Conservation (phyloP, 2,113 vertebrate species). For the Hippopotamus amphibius region DNA sequence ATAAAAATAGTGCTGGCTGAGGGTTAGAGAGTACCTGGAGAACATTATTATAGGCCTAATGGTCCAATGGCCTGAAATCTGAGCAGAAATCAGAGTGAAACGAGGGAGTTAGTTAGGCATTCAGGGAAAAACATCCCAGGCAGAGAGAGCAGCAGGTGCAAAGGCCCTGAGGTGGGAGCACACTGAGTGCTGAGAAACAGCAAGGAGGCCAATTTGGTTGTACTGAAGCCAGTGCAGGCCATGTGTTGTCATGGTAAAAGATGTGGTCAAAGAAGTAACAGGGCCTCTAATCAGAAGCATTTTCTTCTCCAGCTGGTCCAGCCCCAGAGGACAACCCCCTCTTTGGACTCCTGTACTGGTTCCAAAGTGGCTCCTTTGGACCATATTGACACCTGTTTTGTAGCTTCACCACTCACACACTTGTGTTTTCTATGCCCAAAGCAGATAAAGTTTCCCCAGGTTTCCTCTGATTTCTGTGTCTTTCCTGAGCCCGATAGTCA, state of each 20-base stretch:
- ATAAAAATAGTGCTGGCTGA: background rate
- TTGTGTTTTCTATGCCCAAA: background rate
- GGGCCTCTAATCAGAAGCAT: background rate
- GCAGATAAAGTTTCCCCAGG: background rate
- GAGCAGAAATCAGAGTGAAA: background rate
- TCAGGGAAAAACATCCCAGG: background rate
- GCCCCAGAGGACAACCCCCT: background rate
- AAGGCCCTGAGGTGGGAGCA: background rate
- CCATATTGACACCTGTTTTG: background rate
- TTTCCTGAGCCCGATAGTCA: background rate
- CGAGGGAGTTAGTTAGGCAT: background rate
- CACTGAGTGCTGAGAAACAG: background rate
- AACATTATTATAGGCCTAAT: background rate
- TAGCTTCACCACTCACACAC: background rate
- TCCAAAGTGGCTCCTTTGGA: background rate
- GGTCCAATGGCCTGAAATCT: background rate
- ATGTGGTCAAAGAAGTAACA: background rate
- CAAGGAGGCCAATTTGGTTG: background rate
- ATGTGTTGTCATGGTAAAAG: background rate
- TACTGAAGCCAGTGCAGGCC: background rate
- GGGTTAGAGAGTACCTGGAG: background rate
- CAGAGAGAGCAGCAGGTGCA: background rate
- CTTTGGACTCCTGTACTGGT: background rate
- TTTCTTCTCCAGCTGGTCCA: background rate
- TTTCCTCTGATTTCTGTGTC: background rate